A percentile compares a stretch with the other conserved stretches of the same genome.
These are phyloP conservation scores for Isoperla grammatica DNA, from an alignment of 2,888 invertebrate species.

Conservation along the genomic window DNA sequence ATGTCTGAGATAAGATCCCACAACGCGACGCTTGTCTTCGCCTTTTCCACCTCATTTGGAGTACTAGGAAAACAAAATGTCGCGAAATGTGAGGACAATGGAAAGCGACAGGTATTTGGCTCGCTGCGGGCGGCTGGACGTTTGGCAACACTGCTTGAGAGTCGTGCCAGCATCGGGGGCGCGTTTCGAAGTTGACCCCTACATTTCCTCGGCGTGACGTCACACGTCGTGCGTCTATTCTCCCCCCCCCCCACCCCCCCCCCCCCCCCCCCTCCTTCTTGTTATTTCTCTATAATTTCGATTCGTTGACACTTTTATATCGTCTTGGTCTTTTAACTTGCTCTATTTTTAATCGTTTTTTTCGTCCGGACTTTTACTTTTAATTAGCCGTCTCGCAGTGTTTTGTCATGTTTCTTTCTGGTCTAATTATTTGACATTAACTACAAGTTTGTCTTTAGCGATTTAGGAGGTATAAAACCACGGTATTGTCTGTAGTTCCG, in stretches of 20 bases:
- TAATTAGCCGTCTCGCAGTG: background rate
- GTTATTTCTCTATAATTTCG: background rate
- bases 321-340: constrained; percentile 1
- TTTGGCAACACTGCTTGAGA: background rate
- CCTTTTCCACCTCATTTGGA: constrained; percentile 16
- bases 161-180: constrained; percentile 2
- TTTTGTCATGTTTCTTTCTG: constrained; percentile 2
- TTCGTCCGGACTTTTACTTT: constrained; percentile 9
- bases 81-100: constrained; percentile 13
- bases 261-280: too few species aligned
- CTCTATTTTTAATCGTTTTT: background rate
- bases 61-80: constrained; percentile 5
- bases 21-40: too few species aligned
- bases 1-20: too few species aligned
- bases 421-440: constrained; percentile 1
- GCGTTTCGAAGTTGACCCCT: constrained; percentile 3
- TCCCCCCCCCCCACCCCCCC: too few species aligned
- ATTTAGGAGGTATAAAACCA: too few species aligned
- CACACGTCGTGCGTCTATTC: background rate
- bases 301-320: constrained; percentile 2
- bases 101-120: constrained; percentile 19
- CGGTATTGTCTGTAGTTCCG: too few species aligned
- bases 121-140: background rate
- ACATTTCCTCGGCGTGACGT: constrained; percentile 2
- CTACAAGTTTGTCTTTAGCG: background rate